A percentile compares a stretch with the other conserved stretches of the same genome.
These are phyloP conservation scores for Talpa occidentalis DNA, from an alignment of 2,113 vertebrate species.

Conservation along the genomic window DNA sequence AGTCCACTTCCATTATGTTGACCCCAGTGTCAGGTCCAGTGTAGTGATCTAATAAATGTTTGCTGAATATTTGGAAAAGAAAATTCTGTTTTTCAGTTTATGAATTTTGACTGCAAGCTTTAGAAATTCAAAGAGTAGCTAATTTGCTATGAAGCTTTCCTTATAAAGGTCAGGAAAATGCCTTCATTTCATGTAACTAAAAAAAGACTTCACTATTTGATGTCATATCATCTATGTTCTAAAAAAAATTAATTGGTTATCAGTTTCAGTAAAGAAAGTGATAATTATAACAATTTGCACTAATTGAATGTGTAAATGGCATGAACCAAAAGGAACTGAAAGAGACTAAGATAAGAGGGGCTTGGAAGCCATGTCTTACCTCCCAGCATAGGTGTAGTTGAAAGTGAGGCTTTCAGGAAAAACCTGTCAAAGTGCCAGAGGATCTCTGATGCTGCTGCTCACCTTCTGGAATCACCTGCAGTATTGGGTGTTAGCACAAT, in stretches of 20 bases:
- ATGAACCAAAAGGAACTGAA: conserved; percentile 6
- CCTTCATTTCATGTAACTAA: background rate
- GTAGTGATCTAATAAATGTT: background rate
- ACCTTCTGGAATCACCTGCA: background rate
- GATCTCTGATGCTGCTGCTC: background rate
- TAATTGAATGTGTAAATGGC: conserved; percentile 32
- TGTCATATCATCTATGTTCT: conserved; percentile 1
- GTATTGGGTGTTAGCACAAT: background rate
- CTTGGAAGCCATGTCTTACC: background rate
- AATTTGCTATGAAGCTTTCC: conserved; percentile 33
- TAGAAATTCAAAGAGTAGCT: conserved; percentile 17
- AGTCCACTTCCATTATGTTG: background rate
- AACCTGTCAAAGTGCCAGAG: background rate
- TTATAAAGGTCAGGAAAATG: conserved; percentile 28
- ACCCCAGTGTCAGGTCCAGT: background rate
- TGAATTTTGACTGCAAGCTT: conserved; percentile 21
- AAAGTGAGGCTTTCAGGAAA: background rate
- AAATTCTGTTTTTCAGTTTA: background rate
- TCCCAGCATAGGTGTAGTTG: background rate
- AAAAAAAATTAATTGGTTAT: conserved; percentile 39
- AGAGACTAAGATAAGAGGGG: background rate
- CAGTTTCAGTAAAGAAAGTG: conserved; percentile 44
- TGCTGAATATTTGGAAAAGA: background rate
- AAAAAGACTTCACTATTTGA: conserved; percentile 6
- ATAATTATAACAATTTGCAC: conserved; percentile 32